A percentile compares a stretch with the other conserved stretches of the same genome.
phyloP scores from a whole-genome alignment of 2,888 invertebrate genomes.

The Drosophila macrothrix region DNA sequence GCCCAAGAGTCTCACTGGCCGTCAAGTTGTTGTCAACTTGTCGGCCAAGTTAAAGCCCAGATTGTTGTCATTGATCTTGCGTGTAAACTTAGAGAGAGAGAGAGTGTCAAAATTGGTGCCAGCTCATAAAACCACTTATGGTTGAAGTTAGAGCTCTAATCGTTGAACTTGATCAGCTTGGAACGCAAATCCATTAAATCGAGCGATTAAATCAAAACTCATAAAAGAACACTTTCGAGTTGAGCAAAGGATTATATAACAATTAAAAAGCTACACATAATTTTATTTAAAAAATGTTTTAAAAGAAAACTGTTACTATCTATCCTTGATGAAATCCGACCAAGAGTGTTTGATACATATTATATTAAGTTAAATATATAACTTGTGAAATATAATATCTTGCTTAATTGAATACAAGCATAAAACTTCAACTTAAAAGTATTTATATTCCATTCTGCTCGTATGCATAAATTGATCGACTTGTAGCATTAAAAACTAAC shows the following conservation, averaged over 20 bases:
- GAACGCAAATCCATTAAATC: slow-evolving; percentile 51
- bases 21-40: slow-evolving; percentile 27
- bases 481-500: background rate
- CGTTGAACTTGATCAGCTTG: slow-evolving; percentile 44
- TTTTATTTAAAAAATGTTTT: background rate
- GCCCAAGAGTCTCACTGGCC: slow-evolving; percentile 35
- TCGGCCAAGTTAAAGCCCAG: slow-evolving; percentile 41
- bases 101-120: slow-evolving; percentile 51
- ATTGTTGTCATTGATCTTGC: slow-evolving; percentile 15
- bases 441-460: background rate
- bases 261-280: background rate
- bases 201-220: background rate
- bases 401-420: background rate
- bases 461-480: background rate
- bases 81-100: slow-evolving; percentile 23
- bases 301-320: background rate
- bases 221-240: slow-evolving; percentile 2
- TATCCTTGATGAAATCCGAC: background rate
- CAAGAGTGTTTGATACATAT: background rate
- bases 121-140: slow-evolving; percentile 35
- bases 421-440: background rate
- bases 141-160: slow-evolving; percentile 27
- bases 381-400: background rate
- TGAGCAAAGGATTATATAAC: background rate
- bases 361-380: background rate